Percentiles rank a stretch among this genome's conserved stretches.
Conservation (phyloP, 2,797 vertebrate genomes). For the Spheniscus humboldti region DNA sequence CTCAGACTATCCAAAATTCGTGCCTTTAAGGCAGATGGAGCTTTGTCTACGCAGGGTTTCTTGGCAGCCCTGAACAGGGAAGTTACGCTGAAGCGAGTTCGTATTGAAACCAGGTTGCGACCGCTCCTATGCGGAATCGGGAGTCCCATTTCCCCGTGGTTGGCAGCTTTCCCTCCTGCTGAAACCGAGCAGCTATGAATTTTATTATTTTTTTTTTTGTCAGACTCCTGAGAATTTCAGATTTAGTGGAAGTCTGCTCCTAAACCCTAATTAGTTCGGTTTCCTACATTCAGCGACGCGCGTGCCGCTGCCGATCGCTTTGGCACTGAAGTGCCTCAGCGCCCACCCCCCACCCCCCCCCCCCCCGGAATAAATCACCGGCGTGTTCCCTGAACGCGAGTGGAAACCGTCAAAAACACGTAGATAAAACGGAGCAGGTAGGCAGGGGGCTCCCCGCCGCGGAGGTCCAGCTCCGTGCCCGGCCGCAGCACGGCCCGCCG, state of each 20-base stretch:
- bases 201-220: not conserved
- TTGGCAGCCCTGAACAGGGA: not conserved
- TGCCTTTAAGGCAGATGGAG: not conserved
- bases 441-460: not conserved
- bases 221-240: not conserved
- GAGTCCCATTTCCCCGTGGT: accelerated
- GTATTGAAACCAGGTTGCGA: not conserved
- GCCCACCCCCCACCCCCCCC: no score
- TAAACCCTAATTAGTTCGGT: accelerated
- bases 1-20: not conserved
- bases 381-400: no score
- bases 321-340: not conserved
- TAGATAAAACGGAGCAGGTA: not conserved
- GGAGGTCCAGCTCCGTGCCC: not conserved
- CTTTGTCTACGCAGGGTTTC: not conserved
- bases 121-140: accelerated
- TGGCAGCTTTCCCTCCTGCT: not conserved
- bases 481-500: no score
- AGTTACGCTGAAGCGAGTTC: not conserved
- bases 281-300: accelerated
- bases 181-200: not conserved
- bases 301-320: accelerated
- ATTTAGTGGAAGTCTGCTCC: not conserved
- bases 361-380: not conserved
- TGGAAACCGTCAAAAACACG: not conserved